Percentiles rank a stretch among this genome's conserved stretches.
Evolutionary conservation across 2,797 vertebrate species (phyloP).

Genomic region (Lophius americanus): DNA sequence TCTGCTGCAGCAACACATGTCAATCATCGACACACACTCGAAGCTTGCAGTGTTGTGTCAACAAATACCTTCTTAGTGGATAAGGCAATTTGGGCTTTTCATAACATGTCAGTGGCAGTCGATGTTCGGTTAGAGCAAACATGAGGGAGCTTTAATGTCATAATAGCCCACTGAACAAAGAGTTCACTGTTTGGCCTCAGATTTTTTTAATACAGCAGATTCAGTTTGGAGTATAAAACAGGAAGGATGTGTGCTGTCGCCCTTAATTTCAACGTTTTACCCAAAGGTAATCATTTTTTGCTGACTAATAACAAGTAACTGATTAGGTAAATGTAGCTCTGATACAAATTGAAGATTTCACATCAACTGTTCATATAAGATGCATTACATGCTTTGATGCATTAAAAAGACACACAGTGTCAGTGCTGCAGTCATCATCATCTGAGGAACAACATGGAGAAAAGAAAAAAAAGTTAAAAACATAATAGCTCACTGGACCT

Average conservation of each 20-base stretch:
- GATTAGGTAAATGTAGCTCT: background rate
- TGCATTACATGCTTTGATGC: background rate
- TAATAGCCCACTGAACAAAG: slow-evolving; percentile 34
- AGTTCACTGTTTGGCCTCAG: slow-evolving; percentile 41
- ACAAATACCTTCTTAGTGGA: slow-evolving; percentile 74
- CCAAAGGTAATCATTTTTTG: background rate
- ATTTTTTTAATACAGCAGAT: slow-evolving; percentile 38
- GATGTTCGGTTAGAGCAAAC: slow-evolving; percentile 67
- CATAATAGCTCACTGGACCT: too few species aligned
- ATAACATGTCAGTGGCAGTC: slow-evolving; percentile 73
- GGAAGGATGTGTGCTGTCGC: background rate
- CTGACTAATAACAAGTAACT: background rate
- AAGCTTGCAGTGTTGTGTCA: slow-evolving; percentile 70
- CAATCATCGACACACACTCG: slow-evolving; percentile 63
- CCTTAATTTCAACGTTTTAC: slow-evolving; percentile 21
- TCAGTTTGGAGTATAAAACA: slow-evolving; percentile 45
- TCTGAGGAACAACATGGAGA: too few species aligned
- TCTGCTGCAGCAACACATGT: slow-evolving; percentile 57
- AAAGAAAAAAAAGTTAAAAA: too few species aligned
- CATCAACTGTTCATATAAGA: too few species aligned
- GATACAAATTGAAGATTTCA: too few species aligned
- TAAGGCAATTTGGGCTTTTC: slow-evolving; percentile 75
- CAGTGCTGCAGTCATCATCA: too few species aligned
- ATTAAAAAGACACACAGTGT: too few species aligned
- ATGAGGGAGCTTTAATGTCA: slow-evolving; percentile 59